Percentiles rank a stretch among this genome's conserved stretches.
These are phyloP conservation scores for Rhinatrema bivittatum DNA, from an alignment of 2,797 vertebrate genomes.

Conservation along the genomic window DNA sequence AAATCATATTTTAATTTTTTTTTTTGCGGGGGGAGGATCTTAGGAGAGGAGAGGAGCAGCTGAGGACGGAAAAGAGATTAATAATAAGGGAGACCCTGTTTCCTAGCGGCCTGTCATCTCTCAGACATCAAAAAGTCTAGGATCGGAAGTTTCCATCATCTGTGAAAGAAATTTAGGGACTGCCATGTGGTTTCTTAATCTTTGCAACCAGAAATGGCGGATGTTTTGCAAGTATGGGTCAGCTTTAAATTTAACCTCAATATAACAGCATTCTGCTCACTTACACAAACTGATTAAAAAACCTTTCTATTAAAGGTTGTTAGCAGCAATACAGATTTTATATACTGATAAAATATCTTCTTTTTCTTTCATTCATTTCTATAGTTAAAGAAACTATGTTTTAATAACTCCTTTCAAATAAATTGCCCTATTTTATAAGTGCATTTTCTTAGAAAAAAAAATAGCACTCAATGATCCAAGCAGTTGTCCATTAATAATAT, in stretches of 20 bases:
- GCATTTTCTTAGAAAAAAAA: conserved; percentile 46
- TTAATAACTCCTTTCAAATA: conserved; percentile 20
- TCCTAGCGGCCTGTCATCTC: neutral
- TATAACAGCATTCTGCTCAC: conserved; percentile 16
- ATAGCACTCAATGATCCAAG: conserved; percentile 55
- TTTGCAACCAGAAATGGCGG: neutral
- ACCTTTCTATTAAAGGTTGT: conserved; percentile 22
- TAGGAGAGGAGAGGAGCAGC: neutral
- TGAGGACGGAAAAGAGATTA: conserved; percentile 11
- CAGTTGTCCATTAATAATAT: conserved; percentile 62
- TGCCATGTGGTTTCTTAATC: conserved; percentile 4
- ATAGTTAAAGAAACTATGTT: conserved; percentile 31
- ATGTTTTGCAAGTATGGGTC: conserved; percentile 7
- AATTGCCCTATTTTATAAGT: conserved; percentile 30
- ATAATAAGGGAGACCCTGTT: neutral
- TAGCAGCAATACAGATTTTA: conserved; percentile 18
- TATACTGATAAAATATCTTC: conserved; percentile 38
- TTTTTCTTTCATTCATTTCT: conserved; percentile 34
- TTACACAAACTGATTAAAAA: conserved; percentile 24
- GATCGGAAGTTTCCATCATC: conserved; percentile 11
- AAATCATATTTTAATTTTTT: too few relatives aligned
- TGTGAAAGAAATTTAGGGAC: conserved; percentile 1
- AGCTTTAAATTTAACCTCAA: conserved; percentile 20
- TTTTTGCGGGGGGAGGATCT: too few relatives aligned
- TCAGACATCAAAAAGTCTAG: conserved; percentile 1